These are phyloP conservation scores for Eristalis tenax DNA, from an alignment of 2,888 invertebrate genomes.

Conservation along the genomic window DNA sequence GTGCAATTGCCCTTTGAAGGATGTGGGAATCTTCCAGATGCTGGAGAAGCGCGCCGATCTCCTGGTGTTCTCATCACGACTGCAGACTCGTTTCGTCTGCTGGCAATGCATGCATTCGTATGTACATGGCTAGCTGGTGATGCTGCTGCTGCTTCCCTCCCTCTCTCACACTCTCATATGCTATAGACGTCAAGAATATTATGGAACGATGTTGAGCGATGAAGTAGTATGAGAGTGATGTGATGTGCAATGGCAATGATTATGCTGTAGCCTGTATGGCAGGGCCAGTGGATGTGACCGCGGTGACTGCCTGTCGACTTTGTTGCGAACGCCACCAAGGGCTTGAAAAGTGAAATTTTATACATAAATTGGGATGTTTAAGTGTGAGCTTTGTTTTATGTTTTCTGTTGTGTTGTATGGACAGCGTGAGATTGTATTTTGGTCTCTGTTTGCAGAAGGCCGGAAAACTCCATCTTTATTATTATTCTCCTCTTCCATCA, in stretches of 20 bases:
- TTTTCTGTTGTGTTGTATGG: not conserved
- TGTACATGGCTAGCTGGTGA: constrained; percentile 28
- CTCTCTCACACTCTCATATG: not conserved
- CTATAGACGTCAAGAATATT: constrained; percentile 56
- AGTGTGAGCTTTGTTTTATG: too few relatives aligned
- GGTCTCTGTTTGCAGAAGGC: too few relatives aligned
- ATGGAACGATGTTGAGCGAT: constrained; percentile 60
- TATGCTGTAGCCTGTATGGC: constrained; percentile 20
- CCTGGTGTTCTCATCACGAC: constrained; percentile 69
- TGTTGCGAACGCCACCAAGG: constrained; percentile 36
- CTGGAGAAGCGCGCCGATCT: constrained; percentile 58
- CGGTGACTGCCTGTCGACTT: constrained; percentile 10
- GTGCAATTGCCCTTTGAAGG: constrained; percentile 70
- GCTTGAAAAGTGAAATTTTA: constrained; percentile 66
- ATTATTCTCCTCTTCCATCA: too few relatives aligned
- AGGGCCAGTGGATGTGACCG: constrained; percentile 9
- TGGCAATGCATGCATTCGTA: not conserved
- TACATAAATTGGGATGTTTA: too few relatives aligned
- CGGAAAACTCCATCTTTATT: too few relatives aligned
- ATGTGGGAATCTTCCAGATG: constrained; percentile 68
- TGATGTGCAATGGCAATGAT: constrained; percentile 13
- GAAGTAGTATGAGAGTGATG: constrained; percentile 13
- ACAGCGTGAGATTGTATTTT: not conserved
- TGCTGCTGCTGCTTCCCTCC: constrained; percentile 21
- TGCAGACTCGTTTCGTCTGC: constrained; percentile 59